These are phyloP conservation scores for Tinamus guttatus DNA, from an alignment of 2,113 vertebrate species.

Conservation along the genomic window DNA sequence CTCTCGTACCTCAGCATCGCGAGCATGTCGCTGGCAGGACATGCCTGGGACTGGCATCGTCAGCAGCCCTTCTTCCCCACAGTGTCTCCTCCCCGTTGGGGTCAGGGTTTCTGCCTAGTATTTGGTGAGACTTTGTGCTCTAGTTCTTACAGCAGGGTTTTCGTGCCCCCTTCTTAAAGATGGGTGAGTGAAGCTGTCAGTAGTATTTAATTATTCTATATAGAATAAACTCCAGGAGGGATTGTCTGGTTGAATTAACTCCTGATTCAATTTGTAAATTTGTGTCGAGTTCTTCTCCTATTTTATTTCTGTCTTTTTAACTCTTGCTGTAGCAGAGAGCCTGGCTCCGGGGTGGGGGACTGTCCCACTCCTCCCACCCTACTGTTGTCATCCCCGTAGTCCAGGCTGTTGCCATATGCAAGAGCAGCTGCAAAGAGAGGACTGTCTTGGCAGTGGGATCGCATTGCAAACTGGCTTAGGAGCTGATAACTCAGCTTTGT, in stretches of 20 bases:
- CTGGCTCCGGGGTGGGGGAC: neutral
- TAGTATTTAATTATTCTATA: neutral
- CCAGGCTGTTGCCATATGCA: neutral
- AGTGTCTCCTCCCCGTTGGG: accelerated
- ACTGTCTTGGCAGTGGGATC: neutral
- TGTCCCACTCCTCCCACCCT: neutral
- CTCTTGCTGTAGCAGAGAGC: neutral
- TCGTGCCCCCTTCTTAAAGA: neutral
- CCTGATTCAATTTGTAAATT: neutral
- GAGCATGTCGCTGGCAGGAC: accelerated
- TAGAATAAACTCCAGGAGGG: neutral
- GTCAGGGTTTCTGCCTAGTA: accelerated
- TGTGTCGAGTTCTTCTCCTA: neutral
- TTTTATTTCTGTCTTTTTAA: neutral
- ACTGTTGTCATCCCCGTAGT: neutral
- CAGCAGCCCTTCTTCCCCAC: neutral
- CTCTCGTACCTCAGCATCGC: accelerated
- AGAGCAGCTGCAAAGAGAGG: neutral
- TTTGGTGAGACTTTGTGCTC: neutral
- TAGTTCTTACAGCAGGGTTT: neutral
- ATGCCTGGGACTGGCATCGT: neutral
- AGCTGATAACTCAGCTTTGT: neutral
- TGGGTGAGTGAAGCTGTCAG: neutral
- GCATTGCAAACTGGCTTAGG: too few species aligned
- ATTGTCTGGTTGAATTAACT: neutral